Conservation (phyloP, 2,888 invertebrate genomes). For the Frankliniella fusca region DNA sequence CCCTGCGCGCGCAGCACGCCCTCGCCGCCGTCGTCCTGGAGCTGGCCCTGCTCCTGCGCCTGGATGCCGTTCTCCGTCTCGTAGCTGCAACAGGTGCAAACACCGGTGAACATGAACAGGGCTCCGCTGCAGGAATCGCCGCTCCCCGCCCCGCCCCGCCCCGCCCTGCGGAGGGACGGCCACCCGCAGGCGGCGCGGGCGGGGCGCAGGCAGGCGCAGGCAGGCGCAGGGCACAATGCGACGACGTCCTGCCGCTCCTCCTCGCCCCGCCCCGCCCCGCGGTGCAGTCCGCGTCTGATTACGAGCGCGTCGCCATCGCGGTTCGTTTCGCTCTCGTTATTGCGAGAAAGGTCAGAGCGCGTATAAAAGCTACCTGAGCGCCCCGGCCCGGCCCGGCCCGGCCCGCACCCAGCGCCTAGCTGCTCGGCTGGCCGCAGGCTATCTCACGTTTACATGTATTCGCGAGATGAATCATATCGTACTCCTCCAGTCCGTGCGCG, state of each 20-base stretch:
- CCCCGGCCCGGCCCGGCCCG: neutral
- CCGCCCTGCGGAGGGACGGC: no score
- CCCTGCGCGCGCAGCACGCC: constrained; percentile 49
- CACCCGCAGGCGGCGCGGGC: no score
- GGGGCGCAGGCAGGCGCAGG: no score
- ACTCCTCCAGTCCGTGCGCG: no score
- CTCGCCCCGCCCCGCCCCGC: no score
- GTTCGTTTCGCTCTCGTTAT: neutral
- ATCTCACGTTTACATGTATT: neutral
- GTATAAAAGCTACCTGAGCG: neutral
- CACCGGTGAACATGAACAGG: neutral
- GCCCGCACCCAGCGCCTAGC: neutral
- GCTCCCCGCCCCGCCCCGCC: no score
- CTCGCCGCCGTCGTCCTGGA: constrained; percentile 56
- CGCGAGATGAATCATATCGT: neutral
- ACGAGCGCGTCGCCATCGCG: neutral
- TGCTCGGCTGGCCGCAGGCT: neutral
- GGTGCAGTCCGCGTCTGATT: neutral
- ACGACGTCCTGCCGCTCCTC: no score
- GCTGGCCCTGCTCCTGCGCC: constrained; percentile 47
- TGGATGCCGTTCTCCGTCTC: constrained; percentile 48
- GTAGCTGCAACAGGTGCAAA: neutral
- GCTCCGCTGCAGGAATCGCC: neutral
- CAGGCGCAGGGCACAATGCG: no score
- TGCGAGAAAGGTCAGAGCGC: neutral